Base-by-base conservation (phyloP, 1,140 invertebrate species). In the Periplaneta americana region DNA sequence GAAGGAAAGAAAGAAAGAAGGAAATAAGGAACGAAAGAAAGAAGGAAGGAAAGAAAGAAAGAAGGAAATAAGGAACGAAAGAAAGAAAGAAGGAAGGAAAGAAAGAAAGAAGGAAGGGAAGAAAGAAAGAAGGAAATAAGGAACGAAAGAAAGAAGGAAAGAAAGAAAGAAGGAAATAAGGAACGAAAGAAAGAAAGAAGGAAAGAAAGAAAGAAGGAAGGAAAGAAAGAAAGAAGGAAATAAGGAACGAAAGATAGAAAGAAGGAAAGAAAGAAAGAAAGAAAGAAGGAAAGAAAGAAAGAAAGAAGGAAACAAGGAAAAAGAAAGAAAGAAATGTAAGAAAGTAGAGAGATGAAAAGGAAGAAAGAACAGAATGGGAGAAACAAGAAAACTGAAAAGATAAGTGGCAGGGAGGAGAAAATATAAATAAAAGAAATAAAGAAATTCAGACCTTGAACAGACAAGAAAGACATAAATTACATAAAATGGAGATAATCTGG, bases 351-450 rank as follows among this genome's bases (percentile, higher is more conserved):
- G 39, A 82, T 36, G 34, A 39, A 79, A 3, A n/a, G 76, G 0
- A 74, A 77, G 22, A 79, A 82, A 33, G 77, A 82, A 35, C 75
- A 79, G 39, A 75, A 79, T 33, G 48, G 37, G 3, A 35, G 57
- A 22, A 82, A 82, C n/a, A 82, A 77, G 39, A n/a, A 2, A 57
- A 57, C 2, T 4, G 17, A 57, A n/a, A 57, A 1, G 2, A 57
- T 57, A 4, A 57, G 48, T 18, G n/a, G n/a, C 48, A 2, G 48
- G 48, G 17, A 57, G 48, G n/a, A 57, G 48, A 57, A 57, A 57
- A 4, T 1, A 57, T 17, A 2, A 57, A 57, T 57, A 57, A 57
- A 57, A n/a, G 48, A 57, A 1, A 57, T 17, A 17, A n/a, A 57
- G 48, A 57, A n/a, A n/a, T n/a, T n/a, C n/a, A n/a, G n/a, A n/a